Percentiles rank a stretch among this genome's conserved stretches.
phyloP scores from a whole-genome alignment of 1,140 invertebrate genomes.

The Philopotamus ludificatus region DNA sequence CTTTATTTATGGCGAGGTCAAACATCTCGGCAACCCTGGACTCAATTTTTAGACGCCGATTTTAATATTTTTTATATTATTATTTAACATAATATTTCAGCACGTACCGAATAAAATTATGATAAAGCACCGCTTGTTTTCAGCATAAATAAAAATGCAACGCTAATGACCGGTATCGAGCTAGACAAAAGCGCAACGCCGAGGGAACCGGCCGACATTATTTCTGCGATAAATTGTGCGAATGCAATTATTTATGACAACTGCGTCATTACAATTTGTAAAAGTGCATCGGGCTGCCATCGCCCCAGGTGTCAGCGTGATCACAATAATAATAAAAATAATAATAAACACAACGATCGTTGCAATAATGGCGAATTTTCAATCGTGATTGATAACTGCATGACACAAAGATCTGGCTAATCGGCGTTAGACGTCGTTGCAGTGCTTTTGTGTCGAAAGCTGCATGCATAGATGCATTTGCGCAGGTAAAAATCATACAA shows the following conservation, averaged over 20 bases:
- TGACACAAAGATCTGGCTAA: slow-evolving; percentile 37
- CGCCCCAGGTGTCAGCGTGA: slow-evolving; percentile 26
- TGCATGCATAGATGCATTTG: slow-evolving; percentile 1
- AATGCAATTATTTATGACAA: slow-evolving; percentile 40
- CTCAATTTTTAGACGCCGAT: too few species aligned
- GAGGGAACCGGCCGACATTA: neutral
- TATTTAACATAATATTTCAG: too few species aligned
- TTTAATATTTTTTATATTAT: too few species aligned
- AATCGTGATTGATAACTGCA: slow-evolving; percentile 37
- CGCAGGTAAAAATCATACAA: slow-evolving; percentile 32
- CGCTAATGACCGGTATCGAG: slow-evolving; percentile 13
- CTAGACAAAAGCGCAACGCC: slow-evolving; percentile 14
- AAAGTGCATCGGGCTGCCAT: neutral
- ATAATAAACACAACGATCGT: neutral
- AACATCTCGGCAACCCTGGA: too few species aligned
- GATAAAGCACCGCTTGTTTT: neutral
- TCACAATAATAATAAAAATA: slow-evolving; percentile 11
- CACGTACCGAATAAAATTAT: too few species aligned
- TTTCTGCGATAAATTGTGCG: slow-evolving; percentile 35
- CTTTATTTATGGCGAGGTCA: slow-evolving; percentile 4
- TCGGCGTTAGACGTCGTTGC: slow-evolving; percentile 6
- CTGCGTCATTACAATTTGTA: slow-evolving; percentile 36
- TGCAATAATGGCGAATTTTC: slow-evolving; percentile 6
- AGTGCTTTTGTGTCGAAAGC: neutral
- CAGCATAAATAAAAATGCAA: neutral